Conservation (phyloP, 2,888 invertebrate genomes). For the Hylaea fasciaria region DNA sequence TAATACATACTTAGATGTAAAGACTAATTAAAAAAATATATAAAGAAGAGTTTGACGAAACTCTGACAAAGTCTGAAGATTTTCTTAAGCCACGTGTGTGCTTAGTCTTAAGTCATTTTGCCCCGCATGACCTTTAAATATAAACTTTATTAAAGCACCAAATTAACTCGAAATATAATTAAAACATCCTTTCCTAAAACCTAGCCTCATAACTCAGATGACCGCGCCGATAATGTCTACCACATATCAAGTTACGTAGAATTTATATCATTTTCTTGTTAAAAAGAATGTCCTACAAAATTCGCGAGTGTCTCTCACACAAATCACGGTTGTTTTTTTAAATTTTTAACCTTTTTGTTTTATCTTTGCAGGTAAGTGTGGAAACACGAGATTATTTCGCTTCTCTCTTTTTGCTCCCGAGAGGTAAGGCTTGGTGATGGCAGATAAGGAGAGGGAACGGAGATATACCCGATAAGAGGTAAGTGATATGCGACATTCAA, state of each 20-base stretch:
- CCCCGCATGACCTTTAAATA: background rate
- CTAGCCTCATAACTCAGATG: conserved; percentile 20
- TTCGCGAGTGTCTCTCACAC: conserved; percentile 44
- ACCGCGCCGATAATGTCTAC: conserved; percentile 22
- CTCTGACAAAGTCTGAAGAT: no score
- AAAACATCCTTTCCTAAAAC: conserved; percentile 15
- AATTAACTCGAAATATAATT: conserved; percentile 5
- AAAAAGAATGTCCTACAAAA: conserved; percentile 37
- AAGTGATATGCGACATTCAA: conserved; percentile 26
- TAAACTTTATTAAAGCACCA: conserved; percentile 1
- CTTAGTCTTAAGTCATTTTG: background rate
- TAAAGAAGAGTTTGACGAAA: no score
- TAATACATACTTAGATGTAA: no score
- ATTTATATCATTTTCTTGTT: conserved; percentile 27
- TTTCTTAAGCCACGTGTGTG: background rate
- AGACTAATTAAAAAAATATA: no score
- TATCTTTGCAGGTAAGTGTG: conserved; percentile 80
- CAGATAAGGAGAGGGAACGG: conserved; percentile 21
- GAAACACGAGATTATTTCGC: conserved; percentile 62
- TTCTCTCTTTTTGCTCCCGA: conserved; percentile 3
- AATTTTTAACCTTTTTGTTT: conserved; percentile 62
- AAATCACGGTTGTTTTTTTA: conserved; percentile 36
- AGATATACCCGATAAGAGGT: conserved; percentile 23
- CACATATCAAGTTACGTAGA: conserved; percentile 29
- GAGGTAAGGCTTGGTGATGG: conserved; percentile 21